Evolutionary conservation across 2,113 vertebrate species (phyloP), one percentile per base, ranked within the genome.

Genomic region (Podarcis muralis): DNA sequence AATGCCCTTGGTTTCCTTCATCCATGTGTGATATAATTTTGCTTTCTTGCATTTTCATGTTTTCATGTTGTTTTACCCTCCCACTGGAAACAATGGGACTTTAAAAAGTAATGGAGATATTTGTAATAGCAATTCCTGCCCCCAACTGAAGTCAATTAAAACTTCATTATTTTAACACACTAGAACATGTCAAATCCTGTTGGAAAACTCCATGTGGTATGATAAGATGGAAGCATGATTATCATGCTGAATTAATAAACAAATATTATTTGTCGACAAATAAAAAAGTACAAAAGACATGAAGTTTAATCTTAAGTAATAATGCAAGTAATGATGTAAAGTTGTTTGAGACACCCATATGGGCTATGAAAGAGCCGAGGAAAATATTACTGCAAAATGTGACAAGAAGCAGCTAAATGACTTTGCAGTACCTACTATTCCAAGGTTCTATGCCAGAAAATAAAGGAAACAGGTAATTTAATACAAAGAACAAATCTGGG

Each of bases 391-490:
- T 76, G 43, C 37, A 76, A 32, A 68, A 82, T 25, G 11, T 62
- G 35, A 72, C 79, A 87, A 71, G 23, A 83, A 72, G 79, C 69
- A 92, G 74, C 2, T 43, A 87, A 87, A 20, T 35, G 43, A 5
- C 1, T 76, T 75, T 74, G 57, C 27, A 65, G 12, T 66, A 18
- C 30, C 7, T 81, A 74, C 35, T 57, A 1, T 11, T 84, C 16
- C 6, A 53, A 15, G 48, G 7, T 32, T 20, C 6, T 68, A n/a
- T 37, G 89, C 1, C 8, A 77, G 71, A 85, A 32, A 0, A 90
- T 1, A 2, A 81, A 30, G 76, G 27, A 37, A 6, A 2, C 72
- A 23, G 22, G 23, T n/a, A 88, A 72, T 48, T 13, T 57, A 77
- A 57, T 18, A 3, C n/a, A 43, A 90, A 27, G 9, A 68, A 3